Percentiles rank a stretch among this genome's conserved stretches.
These are phyloP conservation scores for Coluber constrictor DNA, from an alignment of 2,797 vertebrate genomes.

Conservation along the genomic window DNA sequence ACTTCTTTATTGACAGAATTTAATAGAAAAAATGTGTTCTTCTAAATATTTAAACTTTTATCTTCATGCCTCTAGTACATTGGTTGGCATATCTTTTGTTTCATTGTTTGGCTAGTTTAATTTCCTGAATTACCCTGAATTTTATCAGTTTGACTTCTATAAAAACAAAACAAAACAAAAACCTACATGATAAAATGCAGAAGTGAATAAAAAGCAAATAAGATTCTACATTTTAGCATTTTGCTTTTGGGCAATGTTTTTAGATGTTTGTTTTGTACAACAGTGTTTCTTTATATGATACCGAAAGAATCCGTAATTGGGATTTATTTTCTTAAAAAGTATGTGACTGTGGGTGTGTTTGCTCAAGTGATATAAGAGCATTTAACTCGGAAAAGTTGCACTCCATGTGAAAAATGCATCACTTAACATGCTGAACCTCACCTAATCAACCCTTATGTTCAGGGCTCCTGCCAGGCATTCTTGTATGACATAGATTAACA, in stretches of 20 bases:
- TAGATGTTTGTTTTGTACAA: background rate
- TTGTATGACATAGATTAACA: conserved; percentile 17
- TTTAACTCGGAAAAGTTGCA: background rate
- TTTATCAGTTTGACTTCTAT: background rate
- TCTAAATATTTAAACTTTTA: background rate
- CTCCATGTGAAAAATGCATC: background rate
- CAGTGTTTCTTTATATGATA: background rate
- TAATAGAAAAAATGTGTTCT: background rate
- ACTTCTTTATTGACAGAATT: background rate
- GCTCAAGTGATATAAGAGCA: background rate
- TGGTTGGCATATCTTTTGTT: background rate
- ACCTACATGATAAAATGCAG: background rate
- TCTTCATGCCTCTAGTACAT: background rate
- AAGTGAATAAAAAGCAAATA: background rate
- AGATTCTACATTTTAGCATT: background rate
- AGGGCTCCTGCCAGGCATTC: background rate
- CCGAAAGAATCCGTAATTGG: background rate
- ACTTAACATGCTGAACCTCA: background rate
- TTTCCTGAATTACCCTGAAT: background rate
- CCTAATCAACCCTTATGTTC: background rate
- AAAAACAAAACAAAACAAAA: background rate
- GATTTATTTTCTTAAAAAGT: background rate
- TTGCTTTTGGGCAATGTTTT: background rate
- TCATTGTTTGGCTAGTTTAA: background rate
- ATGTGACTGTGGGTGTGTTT: background rate